Base-by-base conservation (phyloP, 2,797 vertebrate species). In the Enteromius thamalakanensis region DNA sequence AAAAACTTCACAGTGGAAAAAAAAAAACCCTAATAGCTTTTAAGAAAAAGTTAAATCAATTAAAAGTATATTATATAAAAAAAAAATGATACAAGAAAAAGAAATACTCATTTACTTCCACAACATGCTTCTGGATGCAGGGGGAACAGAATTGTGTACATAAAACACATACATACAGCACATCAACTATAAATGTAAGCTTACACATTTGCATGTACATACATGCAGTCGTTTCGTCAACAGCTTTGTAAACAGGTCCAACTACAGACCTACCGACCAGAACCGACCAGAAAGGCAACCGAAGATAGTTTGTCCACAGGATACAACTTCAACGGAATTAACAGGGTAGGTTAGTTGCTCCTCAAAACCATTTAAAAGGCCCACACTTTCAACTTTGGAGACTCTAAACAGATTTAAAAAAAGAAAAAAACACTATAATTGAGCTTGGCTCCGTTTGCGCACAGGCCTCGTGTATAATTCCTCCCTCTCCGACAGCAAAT, bases 91-190 rank as follows among this genome's bases (percentile, higher is more conserved):
- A 78, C 65, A 81, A 76, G 71, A 71, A 75, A 83, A 60, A 82
- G 69, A 81, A 79, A 82, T 53, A 76, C n/a, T 82, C 76, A 84
- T 69, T 80, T 76, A 84, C 76, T 80, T 92, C 91, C 89, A 90
- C 93, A 94, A 93, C 93, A 93, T 84, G 88, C 93, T 94, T 93
- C 92, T 80, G 80, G 84, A 85, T 87, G 76, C 62, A 68, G 34
- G 51, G 60, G 51, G 91, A 92, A 90, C 88, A 89, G 90, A 93
- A 90, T 89, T 91, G 91, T 92, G 90, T 92, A 95, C 92, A 93
- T 91, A 93, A 92, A 93, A 93, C 93, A 94, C 90, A 92, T 87
- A 94, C 90, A 93, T 87, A 94, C 90, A 93, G 90, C 90, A 91
- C 92, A 92, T 84, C 79, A 92, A 92, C 92, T 92, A 93, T 92